phyloP scores from a whole-genome alignment of 2,797 vertebrate species.

The Cynopterus sphinx region DNA sequence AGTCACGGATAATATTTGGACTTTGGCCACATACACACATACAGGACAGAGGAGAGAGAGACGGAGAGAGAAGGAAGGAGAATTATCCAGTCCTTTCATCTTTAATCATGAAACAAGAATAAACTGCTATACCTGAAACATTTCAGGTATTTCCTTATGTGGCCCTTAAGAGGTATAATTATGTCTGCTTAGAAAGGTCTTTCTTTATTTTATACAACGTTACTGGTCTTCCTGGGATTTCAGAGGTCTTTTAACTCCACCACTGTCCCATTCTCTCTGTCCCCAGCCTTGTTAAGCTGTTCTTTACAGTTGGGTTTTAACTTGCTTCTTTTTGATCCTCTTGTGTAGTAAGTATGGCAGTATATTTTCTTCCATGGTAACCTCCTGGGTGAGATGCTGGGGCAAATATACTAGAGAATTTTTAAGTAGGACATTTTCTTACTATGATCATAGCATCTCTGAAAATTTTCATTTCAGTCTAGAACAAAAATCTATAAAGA shows the following conservation, averaged over 20 bases:
- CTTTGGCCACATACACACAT: neutral
- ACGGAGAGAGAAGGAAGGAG: neutral
- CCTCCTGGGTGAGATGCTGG: neutral
- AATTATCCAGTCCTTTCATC: neutral
- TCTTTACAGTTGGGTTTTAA: conserved; percentile 14
- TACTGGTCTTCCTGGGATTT: neutral
- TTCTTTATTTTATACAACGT: neutral
- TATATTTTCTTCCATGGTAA: neutral
- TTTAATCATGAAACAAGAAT: conserved; percentile 37
- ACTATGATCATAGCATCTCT: neutral
- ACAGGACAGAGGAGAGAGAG: neutral
- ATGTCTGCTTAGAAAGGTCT: conserved; percentile 21
- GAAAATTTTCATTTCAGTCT: neutral
- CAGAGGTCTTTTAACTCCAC: neutral
- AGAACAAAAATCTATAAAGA: neutral
- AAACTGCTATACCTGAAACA: conserved; percentile 43
- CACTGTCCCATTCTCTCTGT: neutral
- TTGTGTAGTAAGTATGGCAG: neutral
- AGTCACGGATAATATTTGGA: conserved; percentile 38
- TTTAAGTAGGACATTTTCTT: neutral
- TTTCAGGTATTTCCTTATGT: neutral
- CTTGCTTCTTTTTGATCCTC: conserved; percentile 4
- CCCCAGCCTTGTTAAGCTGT: neutral
- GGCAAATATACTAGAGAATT: neutral
- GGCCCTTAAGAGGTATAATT: neutral